Evolutionary conservation across 2,113 vertebrate species (phyloP).

Genomic region (Syngnathoides biaculeatus): DNA sequence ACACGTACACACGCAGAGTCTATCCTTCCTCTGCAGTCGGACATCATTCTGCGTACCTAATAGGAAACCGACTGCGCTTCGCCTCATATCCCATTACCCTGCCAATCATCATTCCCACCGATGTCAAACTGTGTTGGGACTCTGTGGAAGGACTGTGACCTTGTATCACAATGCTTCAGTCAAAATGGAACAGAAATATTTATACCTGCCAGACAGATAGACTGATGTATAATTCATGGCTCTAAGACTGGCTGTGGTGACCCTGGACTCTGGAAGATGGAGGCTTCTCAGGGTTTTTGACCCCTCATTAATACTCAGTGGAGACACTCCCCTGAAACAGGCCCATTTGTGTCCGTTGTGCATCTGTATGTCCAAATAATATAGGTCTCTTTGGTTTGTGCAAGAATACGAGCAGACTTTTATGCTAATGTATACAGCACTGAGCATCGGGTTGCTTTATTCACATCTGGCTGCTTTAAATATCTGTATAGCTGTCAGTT

Average conservation of each 20-base stretch:
- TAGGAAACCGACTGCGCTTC: slow-evolving; percentile 48
- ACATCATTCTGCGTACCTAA: slow-evolving; percentile 43
- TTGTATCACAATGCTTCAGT: slow-evolving; percentile 49
- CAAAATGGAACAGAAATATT: slow-evolving; percentile 68
- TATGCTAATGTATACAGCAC: slow-evolving; percentile 12
- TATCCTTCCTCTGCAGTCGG: slow-evolving; percentile 22
- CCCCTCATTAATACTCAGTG: slow-evolving; percentile 63
- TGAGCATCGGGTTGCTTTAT: slow-evolving; percentile 2
- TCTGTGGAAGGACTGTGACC: slow-evolving; percentile 51
- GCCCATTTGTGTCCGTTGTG: slow-evolving; percentile 20
- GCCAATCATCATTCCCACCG: slow-evolving; percentile 46
- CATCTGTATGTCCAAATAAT: neutral
- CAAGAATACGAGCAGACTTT: neutral
- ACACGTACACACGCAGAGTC: slow-evolving; percentile 4
- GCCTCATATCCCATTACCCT: slow-evolving; percentile 49
- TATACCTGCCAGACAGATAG: slow-evolving; percentile 62
- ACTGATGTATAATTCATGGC: slow-evolving; percentile 71
- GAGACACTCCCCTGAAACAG: slow-evolving; percentile 33
- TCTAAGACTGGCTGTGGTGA: slow-evolving; percentile 53
- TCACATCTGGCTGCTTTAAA: slow-evolving; percentile 17
- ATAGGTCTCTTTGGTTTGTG: slow-evolving; percentile 14
- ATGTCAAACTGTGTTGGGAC: slow-evolving; percentile 57
- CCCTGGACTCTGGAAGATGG: slow-evolving; percentile 47
- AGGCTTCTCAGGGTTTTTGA: slow-evolving; percentile 51
- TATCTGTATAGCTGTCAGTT: neutral